Percentiles rank a stretch among this genome's conserved stretches.
These are phyloP conservation scores for Prosapia bicincta DNA, from an alignment of 2,888 invertebrate species.

Conservation along the genomic window DNA sequence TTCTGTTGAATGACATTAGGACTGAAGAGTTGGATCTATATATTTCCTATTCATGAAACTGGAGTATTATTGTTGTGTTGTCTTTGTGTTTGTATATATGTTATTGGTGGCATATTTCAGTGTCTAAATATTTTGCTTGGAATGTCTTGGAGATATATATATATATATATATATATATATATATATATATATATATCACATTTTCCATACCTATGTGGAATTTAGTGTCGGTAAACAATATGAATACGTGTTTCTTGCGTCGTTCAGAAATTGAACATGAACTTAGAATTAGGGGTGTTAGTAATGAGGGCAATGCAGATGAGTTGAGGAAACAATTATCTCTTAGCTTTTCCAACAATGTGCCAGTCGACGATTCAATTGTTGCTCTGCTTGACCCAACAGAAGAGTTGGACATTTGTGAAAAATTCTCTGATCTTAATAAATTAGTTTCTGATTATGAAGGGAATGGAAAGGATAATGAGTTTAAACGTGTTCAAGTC, in stretches of 20 bases:
- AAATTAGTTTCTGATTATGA: neutral
- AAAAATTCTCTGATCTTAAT: neutral
- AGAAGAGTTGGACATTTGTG: neutral
- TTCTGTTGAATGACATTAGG: too few species aligned
- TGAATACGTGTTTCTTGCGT: neutral
- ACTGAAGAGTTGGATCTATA: too few species aligned
- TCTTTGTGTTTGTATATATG: too few species aligned
- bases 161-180: too few species aligned
- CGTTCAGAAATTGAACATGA: neutral
- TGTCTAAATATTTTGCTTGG: too few species aligned
- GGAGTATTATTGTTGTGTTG: too few species aligned
- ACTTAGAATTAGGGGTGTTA: neutral
- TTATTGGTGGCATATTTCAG: too few species aligned
- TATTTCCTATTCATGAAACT: too few species aligned
- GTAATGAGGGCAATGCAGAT: neutral
- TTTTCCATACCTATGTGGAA: too few species aligned
- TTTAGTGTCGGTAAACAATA: slow-evolving; percentile 6
- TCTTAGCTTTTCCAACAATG: neutral
- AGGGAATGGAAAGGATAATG: neutral
- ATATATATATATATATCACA: too few species aligned
- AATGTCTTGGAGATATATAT: too few species aligned
- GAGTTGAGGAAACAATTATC: neutral
- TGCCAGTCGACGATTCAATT: neutral
- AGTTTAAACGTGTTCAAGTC: neutral
- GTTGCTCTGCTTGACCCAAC: neutral